Percentiles rank a stretch among this genome's conserved stretches.
Evolutionary conservation across 2,888 invertebrate genomes (phyloP).

Genomic region (Ophion costatus): DNA sequence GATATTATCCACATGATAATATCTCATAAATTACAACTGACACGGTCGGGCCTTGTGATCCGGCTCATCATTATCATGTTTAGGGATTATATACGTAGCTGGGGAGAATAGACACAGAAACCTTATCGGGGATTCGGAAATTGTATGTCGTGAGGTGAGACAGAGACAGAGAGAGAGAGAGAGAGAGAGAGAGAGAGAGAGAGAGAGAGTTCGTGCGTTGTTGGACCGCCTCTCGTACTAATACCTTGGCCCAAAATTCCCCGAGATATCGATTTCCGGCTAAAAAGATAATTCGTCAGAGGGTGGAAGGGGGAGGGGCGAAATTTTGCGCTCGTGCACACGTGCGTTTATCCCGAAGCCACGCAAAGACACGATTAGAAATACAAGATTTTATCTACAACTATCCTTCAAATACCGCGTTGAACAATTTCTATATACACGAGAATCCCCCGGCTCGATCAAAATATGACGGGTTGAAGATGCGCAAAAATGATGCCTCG

Average conservation of each 20-base stretch:
- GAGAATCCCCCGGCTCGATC: no score
- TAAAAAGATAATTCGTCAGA: constrained; percentile 50
- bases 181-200: no score
- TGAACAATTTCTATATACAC: no score
- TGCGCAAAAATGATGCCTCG: no score
- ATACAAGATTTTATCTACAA: not conserved
- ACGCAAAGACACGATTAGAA: constrained; percentile 34
- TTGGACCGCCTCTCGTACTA: constrained; percentile 8
- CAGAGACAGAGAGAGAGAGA: not conserved
- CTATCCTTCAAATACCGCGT: no score
- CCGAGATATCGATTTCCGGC: constrained; percentile 41
- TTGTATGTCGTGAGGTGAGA: constrained; percentile 20
- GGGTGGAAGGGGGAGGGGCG: not conserved
- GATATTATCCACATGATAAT: no score
- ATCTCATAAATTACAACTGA: not conserved
- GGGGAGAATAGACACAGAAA: constrained; percentile 50
- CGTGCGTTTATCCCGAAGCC: constrained; percentile 7
- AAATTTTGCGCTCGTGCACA: not conserved
- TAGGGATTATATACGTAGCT: constrained; percentile 40
- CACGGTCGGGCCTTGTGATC: constrained; percentile 1
- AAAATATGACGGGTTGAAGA: no score
- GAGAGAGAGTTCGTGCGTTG: not conserved
- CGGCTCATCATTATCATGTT: constrained; percentile 53
- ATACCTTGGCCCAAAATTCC: constrained; percentile 33
- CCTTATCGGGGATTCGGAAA: constrained; percentile 43